Conservation (phyloP, 2,888 invertebrate genomes). For the Drosophila flavopinicola region DNA sequence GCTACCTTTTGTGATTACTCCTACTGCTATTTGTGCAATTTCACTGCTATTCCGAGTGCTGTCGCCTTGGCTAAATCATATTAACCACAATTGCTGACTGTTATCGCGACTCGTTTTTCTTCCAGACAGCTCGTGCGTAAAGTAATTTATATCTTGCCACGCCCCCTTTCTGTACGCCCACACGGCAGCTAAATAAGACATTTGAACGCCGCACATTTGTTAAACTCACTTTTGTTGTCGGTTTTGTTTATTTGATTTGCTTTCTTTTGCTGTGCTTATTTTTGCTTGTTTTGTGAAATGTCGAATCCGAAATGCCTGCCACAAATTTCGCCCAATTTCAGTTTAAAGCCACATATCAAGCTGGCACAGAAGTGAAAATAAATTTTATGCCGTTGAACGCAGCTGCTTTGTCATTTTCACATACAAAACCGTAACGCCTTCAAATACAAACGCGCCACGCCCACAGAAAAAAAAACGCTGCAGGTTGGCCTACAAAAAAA, state of each 20-base stretch:
- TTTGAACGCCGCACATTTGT: conserved; percentile 70
- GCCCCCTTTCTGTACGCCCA: conserved; percentile 45
- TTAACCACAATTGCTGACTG: conserved; percentile 61
- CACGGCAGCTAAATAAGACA: conserved; percentile 60
- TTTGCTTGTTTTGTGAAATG: conserved; percentile 30
- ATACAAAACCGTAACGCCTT: conserved; percentile 26
- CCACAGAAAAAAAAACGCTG: conserved; percentile 16
- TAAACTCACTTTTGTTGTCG: conserved; percentile 32
- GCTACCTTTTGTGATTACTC: no score
- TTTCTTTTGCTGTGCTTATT: conserved; percentile 8
- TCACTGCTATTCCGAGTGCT: conserved; percentile 15
- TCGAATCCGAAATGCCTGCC: conserved; percentile 57
- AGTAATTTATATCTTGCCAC: conserved; percentile 65
- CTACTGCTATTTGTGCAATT: background rate
- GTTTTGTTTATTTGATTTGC: conserved; percentile 10
- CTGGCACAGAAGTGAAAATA: conserved; percentile 56
- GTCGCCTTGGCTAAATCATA: conserved; percentile 42
- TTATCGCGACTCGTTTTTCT: conserved; percentile 48
- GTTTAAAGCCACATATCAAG: conserved; percentile 75
- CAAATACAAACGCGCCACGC: conserved; percentile 28
- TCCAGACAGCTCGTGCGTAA: conserved; percentile 56
- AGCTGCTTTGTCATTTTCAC: conserved; percentile 78
- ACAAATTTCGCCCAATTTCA: conserved; percentile 36
- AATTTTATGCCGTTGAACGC: conserved; percentile 68
- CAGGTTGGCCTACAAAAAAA: conserved; percentile 34